These are phyloP conservation scores for Pseudomyrmex gracilis DNA, from an alignment of 1,140 invertebrate genomes.

Conservation along the genomic window DNA sequence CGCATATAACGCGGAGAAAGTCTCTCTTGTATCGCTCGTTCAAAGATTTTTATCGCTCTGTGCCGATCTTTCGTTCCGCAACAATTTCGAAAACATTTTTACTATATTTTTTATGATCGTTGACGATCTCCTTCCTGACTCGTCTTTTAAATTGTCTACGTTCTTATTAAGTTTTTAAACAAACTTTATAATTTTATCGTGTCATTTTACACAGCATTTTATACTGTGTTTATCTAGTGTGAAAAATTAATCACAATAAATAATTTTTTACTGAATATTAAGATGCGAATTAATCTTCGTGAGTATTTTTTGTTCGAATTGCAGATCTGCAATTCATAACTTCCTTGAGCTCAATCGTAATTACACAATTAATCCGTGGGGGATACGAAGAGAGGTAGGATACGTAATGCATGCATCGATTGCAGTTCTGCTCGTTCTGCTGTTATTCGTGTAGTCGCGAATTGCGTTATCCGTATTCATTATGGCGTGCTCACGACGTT, in stretches of 20 bases:
- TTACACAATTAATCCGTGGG: conserved; percentile 66
- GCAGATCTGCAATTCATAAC: conserved; percentile 65
- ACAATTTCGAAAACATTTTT: conserved; percentile 19
- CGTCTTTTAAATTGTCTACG: no score
- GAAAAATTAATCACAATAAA: neutral
- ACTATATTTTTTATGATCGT: no score
- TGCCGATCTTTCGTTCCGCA: neutral
- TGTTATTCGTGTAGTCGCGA: conserved; percentile 21
- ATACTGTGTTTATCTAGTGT: conserved; percentile 8
- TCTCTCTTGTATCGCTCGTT: conserved; percentile 12
- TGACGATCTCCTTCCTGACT: no score
- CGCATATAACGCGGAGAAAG: conserved; percentile 34
- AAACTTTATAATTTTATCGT: no score
- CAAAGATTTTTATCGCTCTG: neutral
- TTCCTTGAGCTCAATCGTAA: conserved; percentile 55
- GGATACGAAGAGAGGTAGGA: conserved; percentile 60
- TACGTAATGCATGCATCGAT: conserved; percentile 62
- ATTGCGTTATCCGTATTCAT: conserved; percentile 39
- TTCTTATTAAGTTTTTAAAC: no score
- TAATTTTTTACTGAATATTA: conserved; percentile 2
- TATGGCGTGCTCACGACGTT: conserved; percentile 12
- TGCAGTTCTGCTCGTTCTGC: conserved; percentile 16
- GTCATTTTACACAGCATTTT: no score
- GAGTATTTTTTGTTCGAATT: conserved; percentile 43
- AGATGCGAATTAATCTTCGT: conserved; percentile 37